These are phyloP conservation scores for Aphyosemion australe DNA, from an alignment of 2,113 vertebrate genomes.

Conservation along the genomic window DNA sequence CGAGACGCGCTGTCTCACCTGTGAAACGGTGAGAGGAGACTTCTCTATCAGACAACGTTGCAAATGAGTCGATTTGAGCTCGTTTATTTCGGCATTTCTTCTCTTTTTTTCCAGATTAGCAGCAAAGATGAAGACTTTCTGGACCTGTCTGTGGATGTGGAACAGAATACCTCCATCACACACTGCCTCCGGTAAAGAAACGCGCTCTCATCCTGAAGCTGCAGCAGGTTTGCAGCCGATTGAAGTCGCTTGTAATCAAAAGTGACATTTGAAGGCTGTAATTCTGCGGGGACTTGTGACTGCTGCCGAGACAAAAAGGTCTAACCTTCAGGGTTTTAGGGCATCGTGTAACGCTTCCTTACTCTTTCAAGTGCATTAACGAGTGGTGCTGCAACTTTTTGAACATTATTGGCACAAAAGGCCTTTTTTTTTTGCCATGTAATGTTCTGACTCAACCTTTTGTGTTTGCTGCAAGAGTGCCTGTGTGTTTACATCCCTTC, in stretches of 20 bases:
- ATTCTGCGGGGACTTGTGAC: not conserved
- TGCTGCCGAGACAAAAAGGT: not conserved
- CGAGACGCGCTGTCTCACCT: conserved; percentile 97
- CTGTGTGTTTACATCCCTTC: not conserved
- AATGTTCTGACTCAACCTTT: not conserved
- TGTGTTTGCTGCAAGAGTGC: not conserved
- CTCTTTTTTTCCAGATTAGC: conserved; percentile 86
- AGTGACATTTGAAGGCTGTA: not conserved
- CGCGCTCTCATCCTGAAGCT: not conserved
- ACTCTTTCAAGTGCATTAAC: not conserved
- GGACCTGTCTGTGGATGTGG: conserved; percentile 97
- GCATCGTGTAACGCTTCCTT: not conserved
- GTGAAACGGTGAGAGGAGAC: conserved; percentile 87
- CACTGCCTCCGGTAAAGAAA: conserved; percentile 92
- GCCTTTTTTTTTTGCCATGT: not conserved
- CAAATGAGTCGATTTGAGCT: not conserved
- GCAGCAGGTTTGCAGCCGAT: not conserved
- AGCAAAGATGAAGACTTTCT: conserved; percentile 99
- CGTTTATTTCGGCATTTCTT: not conserved
- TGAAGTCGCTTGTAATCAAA: not conserved
- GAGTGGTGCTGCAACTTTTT: not conserved
- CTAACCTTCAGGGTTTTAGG: not conserved
- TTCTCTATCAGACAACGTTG: too few relatives aligned
- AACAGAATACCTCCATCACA: conserved; percentile 98
- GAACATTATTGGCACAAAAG: not conserved